Percentiles rank a stretch among this genome's conserved stretches.
These are phyloP conservation scores for Ectemnius continuus DNA, from an alignment of 2,888 invertebrate genomes.

Conservation along the genomic window DNA sequence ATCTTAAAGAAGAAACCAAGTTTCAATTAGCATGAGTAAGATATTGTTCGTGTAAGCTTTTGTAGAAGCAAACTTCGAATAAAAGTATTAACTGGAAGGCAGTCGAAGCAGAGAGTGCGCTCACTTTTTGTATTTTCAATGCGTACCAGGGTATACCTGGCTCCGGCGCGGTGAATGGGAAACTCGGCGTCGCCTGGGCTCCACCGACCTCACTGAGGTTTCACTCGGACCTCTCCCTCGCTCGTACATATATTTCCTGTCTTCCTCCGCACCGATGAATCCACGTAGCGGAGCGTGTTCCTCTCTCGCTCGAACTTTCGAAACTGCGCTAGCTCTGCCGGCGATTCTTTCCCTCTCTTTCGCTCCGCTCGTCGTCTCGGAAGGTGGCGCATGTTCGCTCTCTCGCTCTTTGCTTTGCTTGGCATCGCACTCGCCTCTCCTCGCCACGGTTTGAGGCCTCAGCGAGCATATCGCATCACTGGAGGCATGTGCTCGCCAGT, in stretches of 20 bases:
- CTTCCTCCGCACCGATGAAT: not conserved
- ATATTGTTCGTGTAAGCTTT: no score
- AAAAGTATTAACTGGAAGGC: no score
- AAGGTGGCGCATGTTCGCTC: constrained; percentile 5
- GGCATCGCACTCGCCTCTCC: constrained; percentile 21
- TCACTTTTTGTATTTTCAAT: constrained; percentile 41
- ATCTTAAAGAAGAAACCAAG: no score
- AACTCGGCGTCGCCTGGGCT: constrained; percentile 29
- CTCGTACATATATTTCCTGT: constrained; percentile 17
- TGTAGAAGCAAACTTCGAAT: no score
- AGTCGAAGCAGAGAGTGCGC: no score
- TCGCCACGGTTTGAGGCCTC: constrained; percentile 20
- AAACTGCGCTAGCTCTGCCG: no score
- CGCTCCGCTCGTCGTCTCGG: no score
- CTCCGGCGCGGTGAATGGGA: constrained; percentile 61
- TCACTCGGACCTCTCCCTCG: constrained; percentile 45
- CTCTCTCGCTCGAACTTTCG: not conserved
- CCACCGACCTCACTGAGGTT: constrained; percentile 46
- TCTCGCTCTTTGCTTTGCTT: not conserved
- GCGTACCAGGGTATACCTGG: constrained; percentile 59
- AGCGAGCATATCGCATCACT: constrained; percentile 47
- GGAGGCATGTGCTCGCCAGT: constrained; percentile 65
- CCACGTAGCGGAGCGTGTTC: not conserved
- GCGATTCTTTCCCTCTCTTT: no score
- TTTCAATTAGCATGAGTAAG: no score